Conservation (phyloP, 2,888 invertebrate genomes). For the Tigriopus californicus region DNA sequence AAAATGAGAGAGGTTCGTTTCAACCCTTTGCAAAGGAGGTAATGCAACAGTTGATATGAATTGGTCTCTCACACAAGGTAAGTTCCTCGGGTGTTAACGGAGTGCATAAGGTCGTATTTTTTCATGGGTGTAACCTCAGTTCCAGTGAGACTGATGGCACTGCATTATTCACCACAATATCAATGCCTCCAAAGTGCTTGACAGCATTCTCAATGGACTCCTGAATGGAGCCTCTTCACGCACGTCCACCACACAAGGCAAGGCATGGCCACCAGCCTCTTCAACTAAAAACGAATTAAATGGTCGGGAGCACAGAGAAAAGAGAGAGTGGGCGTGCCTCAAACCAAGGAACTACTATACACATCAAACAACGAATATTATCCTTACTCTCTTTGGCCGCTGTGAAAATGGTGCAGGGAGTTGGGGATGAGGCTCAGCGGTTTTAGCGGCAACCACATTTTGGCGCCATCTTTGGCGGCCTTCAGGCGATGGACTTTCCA, state of each 20-base stretch:
- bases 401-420: constrained; percentile 72
- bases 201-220: constrained; percentile 53
- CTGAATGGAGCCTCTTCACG: constrained; percentile 54
- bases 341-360: background rate
- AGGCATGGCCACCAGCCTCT: constrained; percentile 59
- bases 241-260: constrained; percentile 74
- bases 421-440: constrained; percentile 71
- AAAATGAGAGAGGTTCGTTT: constrained; percentile 22
- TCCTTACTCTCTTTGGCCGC: constrained; percentile 67
- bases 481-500: constrained; percentile 87
- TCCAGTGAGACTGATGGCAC: constrained; percentile 67
- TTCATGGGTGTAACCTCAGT: constrained; percentile 82
- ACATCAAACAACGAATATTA: background rate
- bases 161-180: constrained; percentile 91
- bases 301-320: background rate
- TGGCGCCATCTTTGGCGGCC: constrained; percentile 77
- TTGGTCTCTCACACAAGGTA: constrained; percentile 57
- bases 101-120: constrained; percentile 86
- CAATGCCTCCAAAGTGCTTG: constrained; percentile 80
- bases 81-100: constrained; percentile 81
- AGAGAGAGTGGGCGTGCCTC: too few relatives aligned
- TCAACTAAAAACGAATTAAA: constrained; percentile 43
- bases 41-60: too few relatives aligned
- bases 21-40: background rate
- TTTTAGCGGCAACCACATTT: constrained; percentile 82